Base-by-base conservation (phyloP, 2,113 vertebrate genomes). In the Paracanthobrama guichenoti region DNA sequence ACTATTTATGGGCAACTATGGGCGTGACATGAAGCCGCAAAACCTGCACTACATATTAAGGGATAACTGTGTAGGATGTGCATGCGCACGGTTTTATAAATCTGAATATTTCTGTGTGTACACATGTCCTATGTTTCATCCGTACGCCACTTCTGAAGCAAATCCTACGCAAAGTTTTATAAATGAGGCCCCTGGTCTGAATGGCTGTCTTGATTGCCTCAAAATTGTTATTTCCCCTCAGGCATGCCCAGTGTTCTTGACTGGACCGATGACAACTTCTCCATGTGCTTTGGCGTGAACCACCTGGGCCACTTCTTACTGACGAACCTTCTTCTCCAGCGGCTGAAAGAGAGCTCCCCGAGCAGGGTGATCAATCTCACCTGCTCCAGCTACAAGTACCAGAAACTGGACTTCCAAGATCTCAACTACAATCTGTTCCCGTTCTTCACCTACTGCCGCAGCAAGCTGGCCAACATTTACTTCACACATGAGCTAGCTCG, bases 281-380 rank as follows among this genome's bases (percentile, higher is more conserved):
- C 94, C 90, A 93, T 93, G 93, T 95, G 94, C 86, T 95, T 95
- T 39, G 95, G 94, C 0, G 91, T 95, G 26, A 96, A 96, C 88
- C 95, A 95, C 90, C 88, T 95, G 62, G 95, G 95, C 3, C 95
- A 95, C 90, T 96, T 96, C 87, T 94, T 96, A 66, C 88, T 96
- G 20, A 95, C 94, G 31, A 94, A 93, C 69, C 91, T 95, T 69
- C 91, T 96, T 11, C 90, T 96, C 78, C 91, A 89, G 2, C 89
- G 91, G 1, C 89, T 96, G 83, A 95, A 91, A 50, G 94, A 94
- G 67, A 92, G 92, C 6, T 84, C 93, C 55, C 94, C 95, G 20
- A 95, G 94, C 86, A 89, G 94, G 0, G 91, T 95, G 73, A 77
- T 96, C 79, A 95, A 92, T 2, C 92, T 96, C 76, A 94, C 95